A percentile compares a stretch with the other conserved stretches of the same genome.
These are phyloP conservation scores for Protaetia brevitarsis DNA, from an alignment of 1,140 invertebrate species.

Conservation along the genomic window DNA sequence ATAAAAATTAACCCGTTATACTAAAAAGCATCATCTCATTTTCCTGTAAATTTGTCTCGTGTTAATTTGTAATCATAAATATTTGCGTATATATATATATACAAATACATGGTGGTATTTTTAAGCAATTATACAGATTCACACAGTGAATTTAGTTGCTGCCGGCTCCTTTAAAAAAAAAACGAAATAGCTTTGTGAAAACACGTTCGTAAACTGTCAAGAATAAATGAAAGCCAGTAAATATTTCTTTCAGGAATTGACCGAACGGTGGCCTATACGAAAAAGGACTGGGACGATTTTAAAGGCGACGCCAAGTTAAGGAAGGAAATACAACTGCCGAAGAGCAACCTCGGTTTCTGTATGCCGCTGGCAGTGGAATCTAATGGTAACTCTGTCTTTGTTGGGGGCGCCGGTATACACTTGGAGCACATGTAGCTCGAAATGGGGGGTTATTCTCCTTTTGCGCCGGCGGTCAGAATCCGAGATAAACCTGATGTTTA, in stretches of 20 bases:
- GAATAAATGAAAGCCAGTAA: no score
- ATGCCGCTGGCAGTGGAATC: conserved; percentile 76
- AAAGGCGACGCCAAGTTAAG: conserved; percentile 65
- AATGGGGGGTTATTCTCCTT: conserved; percentile 31
- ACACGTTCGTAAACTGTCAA: no score
- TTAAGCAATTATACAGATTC: no score
- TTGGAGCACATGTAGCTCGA: conserved; percentile 28
- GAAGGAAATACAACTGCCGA: conserved; percentile 70
- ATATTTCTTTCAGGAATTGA: conserved; percentile 60
- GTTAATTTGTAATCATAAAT: no score
- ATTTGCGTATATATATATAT: no score
- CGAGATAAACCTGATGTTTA: conserved; percentile 34
- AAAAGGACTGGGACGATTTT: conserved; percentile 66
- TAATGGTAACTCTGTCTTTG: conserved; percentile 60
- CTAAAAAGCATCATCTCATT: no score
- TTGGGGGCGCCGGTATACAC: conserved; percentile 25
- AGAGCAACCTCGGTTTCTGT: conserved; percentile 73
- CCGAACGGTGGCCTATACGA: conserved; percentile 68
- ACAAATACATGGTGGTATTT: no score
- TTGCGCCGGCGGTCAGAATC: conserved; percentile 32
- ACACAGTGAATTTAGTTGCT: no score
- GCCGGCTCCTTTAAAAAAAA: no score
- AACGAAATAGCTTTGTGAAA: no score
- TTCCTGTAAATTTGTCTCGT: no score
- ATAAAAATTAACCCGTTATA: no score